Evolutionary conservation across 2,888 invertebrate species (phyloP), one percentile per base, ranked within the genome.

Genomic region (Malthinus seriepunctatus): DNA sequence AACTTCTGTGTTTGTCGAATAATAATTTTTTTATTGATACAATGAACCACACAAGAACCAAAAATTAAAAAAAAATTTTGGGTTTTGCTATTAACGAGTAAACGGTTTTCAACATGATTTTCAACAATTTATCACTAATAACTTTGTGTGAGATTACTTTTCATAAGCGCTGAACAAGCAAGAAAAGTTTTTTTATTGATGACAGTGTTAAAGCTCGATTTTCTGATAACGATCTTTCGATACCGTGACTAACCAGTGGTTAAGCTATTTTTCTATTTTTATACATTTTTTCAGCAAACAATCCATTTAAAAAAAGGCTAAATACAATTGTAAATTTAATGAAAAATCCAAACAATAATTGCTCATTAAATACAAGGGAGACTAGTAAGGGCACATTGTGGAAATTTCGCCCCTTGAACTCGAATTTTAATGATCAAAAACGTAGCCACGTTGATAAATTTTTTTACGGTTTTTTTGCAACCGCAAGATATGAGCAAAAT

Each of bases 191-290:
- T 56, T 51, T 47, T 33, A 53, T 44, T 37, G 52, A 48, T 49
- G 52, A 52, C 52, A 53, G 38, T 32, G 37, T 59, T 54, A 56
- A 50, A 53, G 60, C 50, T 60, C 53, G 50, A 61, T 57, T 51
- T 53, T 45, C 38, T 64, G 65, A 69, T 74, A 74, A 74, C 72
- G 72, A 74, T 70, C 67, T 69, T 68, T 64, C 71, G 65, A 69
- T 71, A 71, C 68, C 74, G 74, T 74, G 74, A 71, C 74, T 71
- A 69, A 71, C 69, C 69, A 67, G 69, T 71, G 71, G 70, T 73
- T 72, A 69, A 67, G 73, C 73, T 63, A 73, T 71, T 74, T 73
- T 71, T 55, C 62, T 66, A 66, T 69, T 68, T 68, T 65, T 23
- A 23, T 23, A 23, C 5, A 54, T 52, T 63, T 63, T 62, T 61